Base-by-base conservation (phyloP, 2,888 invertebrate species). In the Euplexia lucipara region DNA sequence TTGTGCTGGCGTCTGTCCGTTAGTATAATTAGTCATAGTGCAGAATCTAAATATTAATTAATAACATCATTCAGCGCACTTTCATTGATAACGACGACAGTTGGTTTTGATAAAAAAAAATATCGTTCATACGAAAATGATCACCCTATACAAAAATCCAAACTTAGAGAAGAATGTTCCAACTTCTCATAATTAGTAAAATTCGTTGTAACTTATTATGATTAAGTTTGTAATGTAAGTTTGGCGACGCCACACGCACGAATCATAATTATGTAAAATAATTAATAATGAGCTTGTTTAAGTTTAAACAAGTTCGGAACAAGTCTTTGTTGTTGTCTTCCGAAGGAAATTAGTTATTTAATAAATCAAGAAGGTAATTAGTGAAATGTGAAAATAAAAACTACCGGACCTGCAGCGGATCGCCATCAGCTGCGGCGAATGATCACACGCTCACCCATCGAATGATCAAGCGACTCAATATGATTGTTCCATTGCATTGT, bases 401-500 rank as follows among this genome's bases (percentile, higher is more conserved):
- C 22, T 45, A 26, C 7, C 12, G 47, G 35, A 30, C 18, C 49
- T 39, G 22, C 22, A 34, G 16, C 41, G 22, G 18, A 22, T 37
- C 22, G 37, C 42, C 41, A 32, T 30, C 18, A 45, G 34, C 26
- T 35, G 10, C n/a, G 37, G 14, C 20, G 51, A 32, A n/a, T n/a
- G n/a, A n/a, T n/a, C n/a, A n/a, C n/a, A n/a, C n/a, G n/a, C n/a
- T n/a, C 30, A 9, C 10, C 18, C 44, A 49, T 41, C 42, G 42
- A 18, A 32, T 60, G 52, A 67, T 42, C 47, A 59, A 51, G 18
- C 8, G 39, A 52, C 14, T 52, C 60, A 18, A 42, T 67, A 37
- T 58, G 51, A 66, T 66, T 58, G 67, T 59, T 67, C 68, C 30
- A 59, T 48, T 37, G 59, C 47, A 42, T 60, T 53, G 68, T 67